phyloP scores from a whole-genome alignment of 1,140 invertebrate species.

The Bursaphelenchus mucronatus region DNA sequence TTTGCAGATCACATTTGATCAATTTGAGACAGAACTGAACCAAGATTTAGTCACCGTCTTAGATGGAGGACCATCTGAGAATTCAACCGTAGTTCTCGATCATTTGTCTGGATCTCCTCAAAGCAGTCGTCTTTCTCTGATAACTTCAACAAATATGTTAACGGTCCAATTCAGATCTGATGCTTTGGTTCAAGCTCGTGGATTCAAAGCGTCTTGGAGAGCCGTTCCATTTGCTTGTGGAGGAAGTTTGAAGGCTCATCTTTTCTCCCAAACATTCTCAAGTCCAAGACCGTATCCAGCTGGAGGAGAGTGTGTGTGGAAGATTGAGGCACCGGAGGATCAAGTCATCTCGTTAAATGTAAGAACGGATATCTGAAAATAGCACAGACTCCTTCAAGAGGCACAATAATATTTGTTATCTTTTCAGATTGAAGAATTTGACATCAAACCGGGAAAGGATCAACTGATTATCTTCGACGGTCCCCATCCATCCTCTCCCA shows the following conservation, averaged over 20 bases:
- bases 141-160: conserved; percentile 94
- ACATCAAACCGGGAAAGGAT: conserved; percentile 78
- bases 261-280: conserved; percentile 17
- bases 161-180: conserved; percentile 93
- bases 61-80: conserved; percentile 86
- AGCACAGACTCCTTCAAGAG: not conserved
- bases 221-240: conserved; percentile 63
- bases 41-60: conserved; percentile 92
- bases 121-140: conserved; percentile 77
- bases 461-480: conserved; percentile 84
- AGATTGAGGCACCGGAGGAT: conserved; percentile 73
- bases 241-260: conserved; percentile 37
- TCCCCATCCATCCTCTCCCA: conserved; percentile 74
- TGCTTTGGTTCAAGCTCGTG: conserved; percentile 83
- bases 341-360: conserved; percentile 54
- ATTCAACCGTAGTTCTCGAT: conserved; percentile 81
- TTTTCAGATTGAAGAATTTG: conserved; percentile 75
- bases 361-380: conserved; percentile 10
- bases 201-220: conserved; percentile 69
- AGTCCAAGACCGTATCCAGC: conserved; percentile 80
- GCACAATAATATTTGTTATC: not conserved
- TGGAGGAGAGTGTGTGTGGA: conserved; percentile 86
- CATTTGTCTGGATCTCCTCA: conserved; percentile 80
- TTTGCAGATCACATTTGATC: conserved; percentile 73
- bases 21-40: conserved; percentile 91